Percentiles rank a stretch among this genome's conserved stretches.
Evolutionary conservation across 2,888 invertebrate genomes (phyloP).

Genomic region (Megalurothrips usitatus): DNA sequence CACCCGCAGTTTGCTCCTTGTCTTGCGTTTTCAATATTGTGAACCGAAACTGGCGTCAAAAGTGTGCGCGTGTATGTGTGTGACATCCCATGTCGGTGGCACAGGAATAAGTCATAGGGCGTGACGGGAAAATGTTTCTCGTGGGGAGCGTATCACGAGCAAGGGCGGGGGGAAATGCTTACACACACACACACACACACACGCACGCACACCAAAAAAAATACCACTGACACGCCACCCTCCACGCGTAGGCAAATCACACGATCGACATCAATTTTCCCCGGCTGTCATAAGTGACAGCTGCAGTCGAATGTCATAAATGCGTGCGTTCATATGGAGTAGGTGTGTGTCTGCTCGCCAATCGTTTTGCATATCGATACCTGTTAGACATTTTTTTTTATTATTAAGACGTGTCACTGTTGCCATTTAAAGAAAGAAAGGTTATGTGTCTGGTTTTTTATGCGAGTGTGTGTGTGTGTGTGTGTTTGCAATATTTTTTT

Average conservation of each 20-base stretch:
- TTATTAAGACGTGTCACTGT: background rate
- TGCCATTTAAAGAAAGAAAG: no score
- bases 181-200: no score
- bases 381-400: background rate
- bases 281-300: background rate
- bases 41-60: background rate
- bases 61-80: background rate
- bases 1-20: background rate
- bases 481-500: no score
- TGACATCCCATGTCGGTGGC: background rate
- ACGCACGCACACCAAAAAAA: background rate
- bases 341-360: background rate
- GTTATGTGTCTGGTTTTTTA: no score
- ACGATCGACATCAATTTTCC: background rate
- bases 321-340: background rate
- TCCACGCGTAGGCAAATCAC: background rate
- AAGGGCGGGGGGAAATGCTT: background rate
- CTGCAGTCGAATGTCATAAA: no score
- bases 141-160: background rate
- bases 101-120: background rate
- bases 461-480: no score
- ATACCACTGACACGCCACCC: background rate
- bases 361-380: background rate
- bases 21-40: background rate
- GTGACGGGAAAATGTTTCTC: no score